Evolutionary conservation across 2,797 vertebrate species (phyloP), one percentile per base, ranked within the genome.

Genomic region (Melanotaenia trifasciata): DNA sequence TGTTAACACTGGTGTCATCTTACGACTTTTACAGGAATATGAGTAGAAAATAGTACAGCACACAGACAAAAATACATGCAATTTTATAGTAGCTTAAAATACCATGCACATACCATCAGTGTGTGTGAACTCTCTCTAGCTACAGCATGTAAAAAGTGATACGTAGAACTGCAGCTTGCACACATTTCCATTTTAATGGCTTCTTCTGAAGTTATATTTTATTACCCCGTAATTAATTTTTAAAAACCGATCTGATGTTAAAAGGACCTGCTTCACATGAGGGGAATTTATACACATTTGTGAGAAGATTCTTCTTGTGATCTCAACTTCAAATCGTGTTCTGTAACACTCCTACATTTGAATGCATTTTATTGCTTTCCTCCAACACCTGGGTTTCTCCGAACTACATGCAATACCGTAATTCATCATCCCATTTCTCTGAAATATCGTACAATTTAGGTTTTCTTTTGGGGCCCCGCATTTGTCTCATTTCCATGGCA

Each of bases 1-100:
- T 62, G 72, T 83, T 72, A 80, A 79, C 35, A 54, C 76, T 26
- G 69, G 72, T 26, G 0, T 82, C 72, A 75, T 59, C 14, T 81
- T 71, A 81, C 3, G 16, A 38, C 71, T 56, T 54, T 47, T 57
- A 59, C 16, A 9, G 33, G 58, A 60, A 51, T 12, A 72, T n/a
- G 18, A 61, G 78, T 13, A 59, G 16, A 50, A 64, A 67, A 74
- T 43, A 60, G 66, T 33, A 28, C 53, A 30, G 45, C 9, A n/a
- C 36, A 68, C 50, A n/a, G 38, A 67, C 50, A 58, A n/a, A 73
- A 26, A 67, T 22, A 67, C n/a, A 75, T 58, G 18, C 24, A n/a
- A 16, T 65, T 67, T 72, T 35, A 71, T 5, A 16, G 28, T 35
- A 35, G 32, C 67, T 77, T 36, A 76, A 77, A 76, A 81, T 64